Conservation (phyloP, 2,797 vertebrate species). For the Enteromius viviparus region DNA sequence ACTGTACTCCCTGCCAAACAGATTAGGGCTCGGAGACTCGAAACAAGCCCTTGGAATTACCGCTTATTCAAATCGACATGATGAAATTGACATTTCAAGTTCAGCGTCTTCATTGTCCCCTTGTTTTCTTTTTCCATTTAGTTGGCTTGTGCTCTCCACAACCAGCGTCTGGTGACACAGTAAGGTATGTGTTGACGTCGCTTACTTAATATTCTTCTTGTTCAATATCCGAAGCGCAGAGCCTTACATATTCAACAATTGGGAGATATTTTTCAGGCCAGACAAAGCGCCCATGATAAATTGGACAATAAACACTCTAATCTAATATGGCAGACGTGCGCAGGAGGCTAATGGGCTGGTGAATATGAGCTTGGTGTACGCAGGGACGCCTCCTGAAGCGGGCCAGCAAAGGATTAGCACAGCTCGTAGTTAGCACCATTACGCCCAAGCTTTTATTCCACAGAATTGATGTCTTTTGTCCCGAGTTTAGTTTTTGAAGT, state of each 20-base stretch:
- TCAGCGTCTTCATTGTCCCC: constrained; percentile 20
- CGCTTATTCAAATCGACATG: constrained; percentile 17
- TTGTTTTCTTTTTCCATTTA: neutral
- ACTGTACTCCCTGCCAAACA: constrained; percentile 29
- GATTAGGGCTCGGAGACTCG: constrained; percentile 23
- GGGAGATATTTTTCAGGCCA: constrained; percentile 69
- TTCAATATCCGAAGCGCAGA: constrained; percentile 68
- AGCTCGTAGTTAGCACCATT: constrained; percentile 53
- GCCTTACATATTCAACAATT: constrained; percentile 71
- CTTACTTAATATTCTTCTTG: constrained; percentile 71
- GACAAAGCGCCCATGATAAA: constrained; percentile 76
- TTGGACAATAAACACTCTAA: constrained; percentile 79
- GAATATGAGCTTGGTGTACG: constrained; percentile 64
- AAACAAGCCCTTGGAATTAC: constrained; percentile 33
- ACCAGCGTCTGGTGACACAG: constrained; percentile 26
- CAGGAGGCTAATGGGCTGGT: constrained; percentile 65
- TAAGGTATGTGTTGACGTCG: constrained; percentile 62
- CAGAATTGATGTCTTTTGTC: constrained; percentile 24
- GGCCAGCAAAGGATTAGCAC: constrained; percentile 38
- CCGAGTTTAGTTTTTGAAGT: constrained; percentile 37
- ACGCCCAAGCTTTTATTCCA: constrained; percentile 57
- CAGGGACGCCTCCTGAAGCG: constrained; percentile 36
- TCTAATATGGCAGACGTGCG: constrained; percentile 70
- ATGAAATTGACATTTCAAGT: constrained; percentile 33
- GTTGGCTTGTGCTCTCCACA: neutral